These are phyloP conservation scores for Morus bassanus DNA, from an alignment of 2,797 vertebrate genomes.

Conservation along the genomic window DNA sequence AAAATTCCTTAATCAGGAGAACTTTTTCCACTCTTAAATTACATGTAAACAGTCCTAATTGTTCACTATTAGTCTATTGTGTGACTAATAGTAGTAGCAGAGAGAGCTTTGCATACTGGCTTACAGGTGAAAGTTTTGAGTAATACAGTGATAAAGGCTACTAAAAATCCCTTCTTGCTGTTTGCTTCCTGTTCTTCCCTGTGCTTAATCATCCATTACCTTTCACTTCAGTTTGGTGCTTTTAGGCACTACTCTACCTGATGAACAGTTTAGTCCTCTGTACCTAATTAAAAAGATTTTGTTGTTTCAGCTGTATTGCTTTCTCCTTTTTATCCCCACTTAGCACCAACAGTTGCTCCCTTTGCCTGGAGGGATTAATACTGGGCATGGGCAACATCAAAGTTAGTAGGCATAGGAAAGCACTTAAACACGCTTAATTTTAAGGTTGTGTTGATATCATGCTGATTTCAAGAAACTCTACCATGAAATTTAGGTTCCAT, in stretches of 20 bases:
- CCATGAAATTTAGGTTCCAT: background rate
- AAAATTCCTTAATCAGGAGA: background rate
- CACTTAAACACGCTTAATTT: background rate
- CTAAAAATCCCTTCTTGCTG: background rate
- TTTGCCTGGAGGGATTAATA: background rate
- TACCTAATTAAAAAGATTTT: background rate
- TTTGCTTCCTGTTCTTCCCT: background rate
- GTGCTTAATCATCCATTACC: background rate
- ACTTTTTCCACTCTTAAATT: background rate
- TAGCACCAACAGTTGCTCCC: background rate
- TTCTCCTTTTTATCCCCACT: background rate
- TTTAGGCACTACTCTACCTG: background rate
- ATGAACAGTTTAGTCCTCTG: background rate
- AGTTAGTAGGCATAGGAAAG: background rate
- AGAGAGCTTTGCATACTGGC: background rate
- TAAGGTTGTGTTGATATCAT: background rate
- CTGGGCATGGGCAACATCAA: background rate
- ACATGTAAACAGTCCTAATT: background rate
- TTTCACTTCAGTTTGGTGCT: background rate
- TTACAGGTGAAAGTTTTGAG: background rate
- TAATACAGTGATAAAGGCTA: background rate
- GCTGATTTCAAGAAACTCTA: background rate
- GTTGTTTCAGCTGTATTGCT: background rate
- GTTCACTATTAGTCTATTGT: background rate
- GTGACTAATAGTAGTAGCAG: background rate